These are phyloP conservation scores for Amphiura filiformis DNA, from an alignment of 35 echinoderm and acorn worm species.

Conservation along the genomic window DNA sequence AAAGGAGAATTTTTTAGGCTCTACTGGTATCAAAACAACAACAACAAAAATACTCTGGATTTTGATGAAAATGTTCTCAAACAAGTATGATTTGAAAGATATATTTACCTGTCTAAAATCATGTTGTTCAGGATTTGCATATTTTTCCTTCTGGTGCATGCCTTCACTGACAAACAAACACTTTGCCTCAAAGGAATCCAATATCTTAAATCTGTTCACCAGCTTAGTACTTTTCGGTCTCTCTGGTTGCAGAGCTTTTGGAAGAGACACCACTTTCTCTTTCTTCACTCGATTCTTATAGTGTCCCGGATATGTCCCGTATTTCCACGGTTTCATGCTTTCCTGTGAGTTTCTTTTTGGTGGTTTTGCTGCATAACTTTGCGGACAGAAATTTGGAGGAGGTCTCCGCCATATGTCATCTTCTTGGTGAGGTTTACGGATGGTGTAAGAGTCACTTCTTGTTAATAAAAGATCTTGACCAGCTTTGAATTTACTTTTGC, in stretches of 20 bases:
- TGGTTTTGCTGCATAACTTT: slow-evolving; percentile 72
- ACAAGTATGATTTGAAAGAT: too few relatives aligned
- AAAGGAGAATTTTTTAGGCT: too few relatives aligned
- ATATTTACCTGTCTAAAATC: slow-evolving; percentile 93
- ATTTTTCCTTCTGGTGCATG: slow-evolving; percentile 53
- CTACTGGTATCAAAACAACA: too few relatives aligned
- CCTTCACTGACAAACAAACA: slow-evolving; percentile 54
- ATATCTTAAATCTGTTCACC: slow-evolving; percentile 50
- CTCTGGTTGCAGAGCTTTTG: slow-evolving; percentile 60
- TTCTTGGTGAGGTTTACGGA: background rate
- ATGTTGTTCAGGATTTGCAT: slow-evolving; percentile 67
- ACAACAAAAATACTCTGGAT: too few relatives aligned
- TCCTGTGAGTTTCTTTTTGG: slow-evolving; percentile 84
- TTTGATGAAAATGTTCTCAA: too few relatives aligned
- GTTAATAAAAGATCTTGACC: slow-evolving; percentile 49
- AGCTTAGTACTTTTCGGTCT: slow-evolving; percentile 64
- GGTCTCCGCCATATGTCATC: slow-evolving; percentile 71
- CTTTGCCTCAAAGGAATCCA: slow-evolving; percentile 49
- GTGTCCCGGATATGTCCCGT: slow-evolving; percentile 44
- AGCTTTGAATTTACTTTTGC: slow-evolving; percentile 53
- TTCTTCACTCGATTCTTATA: background rate
- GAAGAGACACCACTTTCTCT: slow-evolving; percentile 30
- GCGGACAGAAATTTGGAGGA: slow-evolving; percentile 86
- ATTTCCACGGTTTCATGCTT: slow-evolving; percentile 89
- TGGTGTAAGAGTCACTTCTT: slow-evolving; percentile 50